A percentile compares a stretch with the other conserved stretches of the same genome.
These are phyloP conservation scores for Semnornis frantzii DNA, from an alignment of 2,113 vertebrate species.

Conservation along the genomic window DNA sequence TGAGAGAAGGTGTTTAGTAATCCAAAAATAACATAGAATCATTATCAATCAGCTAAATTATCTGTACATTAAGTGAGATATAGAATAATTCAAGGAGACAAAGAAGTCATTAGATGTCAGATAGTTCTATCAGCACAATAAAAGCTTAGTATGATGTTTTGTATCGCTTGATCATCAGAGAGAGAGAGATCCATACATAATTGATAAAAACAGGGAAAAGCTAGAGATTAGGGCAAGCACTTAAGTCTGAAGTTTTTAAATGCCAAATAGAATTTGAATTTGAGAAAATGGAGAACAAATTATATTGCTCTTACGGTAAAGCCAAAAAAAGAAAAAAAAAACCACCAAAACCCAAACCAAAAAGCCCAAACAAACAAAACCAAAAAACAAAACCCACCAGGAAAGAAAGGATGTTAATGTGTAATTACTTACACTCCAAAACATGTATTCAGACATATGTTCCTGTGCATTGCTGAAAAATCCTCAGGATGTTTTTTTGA, in stretches of 20 bases:
- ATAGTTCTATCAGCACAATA: conserved; percentile 35
- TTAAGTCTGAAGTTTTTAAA: not conserved
- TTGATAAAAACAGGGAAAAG: conserved; percentile 24
- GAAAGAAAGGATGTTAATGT: not conserved
- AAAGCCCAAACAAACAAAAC: too few relatives aligned
- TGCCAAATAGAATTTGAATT: not conserved
- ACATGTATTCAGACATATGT: not conserved
- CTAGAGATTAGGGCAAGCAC: not conserved
- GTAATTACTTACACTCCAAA: not conserved
- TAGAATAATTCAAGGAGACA: conserved; percentile 41
- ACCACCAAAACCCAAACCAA: not conserved
- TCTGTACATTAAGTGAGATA: not conserved
- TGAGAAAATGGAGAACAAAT: not conserved
- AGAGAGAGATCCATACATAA: conserved; percentile 26
- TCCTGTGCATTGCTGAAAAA: not conserved
- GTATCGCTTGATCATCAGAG: conserved; percentile 28
- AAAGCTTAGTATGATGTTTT: conserved; percentile 39
- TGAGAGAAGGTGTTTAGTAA: not conserved
- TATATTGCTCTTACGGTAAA: not conserved
- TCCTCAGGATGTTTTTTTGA: not conserved
- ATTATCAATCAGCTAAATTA: not conserved
- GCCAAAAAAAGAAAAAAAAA: not conserved
- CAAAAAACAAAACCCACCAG: too few relatives aligned
- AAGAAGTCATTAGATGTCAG: conserved; percentile 33
- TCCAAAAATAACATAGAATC: not conserved